Evolutionary conservation across 2,113 vertebrate species (phyloP).

Genomic region (Tenebrosternarchus preto): DNA sequence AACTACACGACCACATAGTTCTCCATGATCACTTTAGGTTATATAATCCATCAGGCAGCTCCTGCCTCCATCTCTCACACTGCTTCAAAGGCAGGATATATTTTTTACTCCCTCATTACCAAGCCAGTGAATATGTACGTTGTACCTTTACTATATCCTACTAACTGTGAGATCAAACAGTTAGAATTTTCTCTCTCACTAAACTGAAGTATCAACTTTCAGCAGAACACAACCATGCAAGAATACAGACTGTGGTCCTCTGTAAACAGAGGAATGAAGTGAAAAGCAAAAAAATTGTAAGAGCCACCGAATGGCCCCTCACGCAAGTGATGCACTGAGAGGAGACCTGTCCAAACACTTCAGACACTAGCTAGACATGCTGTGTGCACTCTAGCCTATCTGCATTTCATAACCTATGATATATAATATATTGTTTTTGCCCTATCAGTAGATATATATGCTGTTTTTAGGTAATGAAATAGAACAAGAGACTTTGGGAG

Average conservation of each 20-base stretch:
- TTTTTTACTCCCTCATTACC: too few relatives aligned
- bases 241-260: background rate
- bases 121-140: background rate
- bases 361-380: constrained; percentile 25
- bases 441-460: background rate
- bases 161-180: background rate
- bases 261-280: background rate
- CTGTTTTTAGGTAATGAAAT: background rate
- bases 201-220: too few relatives aligned
- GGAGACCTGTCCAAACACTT: constrained; percentile 22
- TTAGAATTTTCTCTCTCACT: too few relatives aligned
- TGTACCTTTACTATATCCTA: background rate
- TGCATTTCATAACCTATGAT: background rate
- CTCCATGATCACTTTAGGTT: background rate
- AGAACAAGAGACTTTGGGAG: background rate
- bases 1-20: constrained; percentile 7
- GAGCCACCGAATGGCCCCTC: background rate
- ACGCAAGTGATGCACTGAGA: constrained; percentile 1
- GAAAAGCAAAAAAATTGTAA: background rate
- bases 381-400: background rate
- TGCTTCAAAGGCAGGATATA: too few relatives aligned
- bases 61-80: too few relatives aligned
- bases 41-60: background rate
- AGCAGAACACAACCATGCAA: too few relatives aligned
- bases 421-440: constrained; percentile 2